Base-by-base conservation (phyloP, 2,797 vertebrate genomes). In the Pangasius djambal region DNA sequence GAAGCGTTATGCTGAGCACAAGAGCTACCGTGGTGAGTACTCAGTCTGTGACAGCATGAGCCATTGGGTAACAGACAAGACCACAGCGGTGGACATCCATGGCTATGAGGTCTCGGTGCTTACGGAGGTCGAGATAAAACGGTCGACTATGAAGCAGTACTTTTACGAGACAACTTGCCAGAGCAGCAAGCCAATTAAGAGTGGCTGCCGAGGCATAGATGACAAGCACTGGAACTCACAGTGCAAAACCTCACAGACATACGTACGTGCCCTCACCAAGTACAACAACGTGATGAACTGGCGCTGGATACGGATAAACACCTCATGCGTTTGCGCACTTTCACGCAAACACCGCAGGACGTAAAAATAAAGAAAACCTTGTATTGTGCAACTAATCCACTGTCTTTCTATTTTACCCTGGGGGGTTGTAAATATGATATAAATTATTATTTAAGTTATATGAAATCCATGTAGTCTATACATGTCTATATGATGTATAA, bases 361-460 rank as follows among this genome's bases (percentile, higher is more conserved):
- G 94, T 98, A 95, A 96, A 91, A 89, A 59, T 15, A 70, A 63
- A 48, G 77, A 88, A 77, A 55, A 86, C 57, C 40, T 8, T 69
- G 75, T 91, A 83, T 63, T 52, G 78, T 37, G 52, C 72, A 16
- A 87, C 70, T 78, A 85, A 77, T 87, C 86, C 91, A 93, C 92
- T 93, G 89, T 90, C 90, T 89, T 94, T 93, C 83, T 91, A 69
- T 86, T 83, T 2, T 86, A 67, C 65, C 37, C 86, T 92, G 69
- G 75, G 82, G 91, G 91, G 83, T 87, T 88, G 92, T 59, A 79
- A 77, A 89, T 67, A 78, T 63, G 85, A 97, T 98, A 99, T 99
- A 99, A 99, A 97, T 99, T 99, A 98, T 98, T 97, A 98, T 98
- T 99, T 99, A 99, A 99, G 97, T 99, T 99, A 99, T 99, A 98